Evolutionary conservation across 2,113 vertebrate species (phyloP).

Genomic region (Malurus cyaneus): DNA sequence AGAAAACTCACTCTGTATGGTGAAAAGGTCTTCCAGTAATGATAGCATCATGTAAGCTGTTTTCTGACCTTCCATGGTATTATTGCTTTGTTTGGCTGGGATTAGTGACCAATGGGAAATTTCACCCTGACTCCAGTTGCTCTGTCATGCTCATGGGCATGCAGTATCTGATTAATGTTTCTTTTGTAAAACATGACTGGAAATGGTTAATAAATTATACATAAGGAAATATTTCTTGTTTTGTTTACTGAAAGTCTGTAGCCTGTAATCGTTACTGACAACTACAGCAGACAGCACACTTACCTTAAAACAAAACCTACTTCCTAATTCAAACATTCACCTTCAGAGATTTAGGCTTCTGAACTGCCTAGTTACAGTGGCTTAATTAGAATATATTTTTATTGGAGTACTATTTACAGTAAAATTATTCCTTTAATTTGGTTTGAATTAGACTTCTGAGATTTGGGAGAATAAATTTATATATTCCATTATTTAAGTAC

Average conservation of each 20-base stretch:
- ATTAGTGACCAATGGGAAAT: slow-evolving; percentile 37
- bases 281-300: background rate
- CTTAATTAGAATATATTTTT: slow-evolving; percentile 41
- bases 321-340: background rate
- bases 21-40: background rate
- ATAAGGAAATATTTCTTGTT: slow-evolving; percentile 30
- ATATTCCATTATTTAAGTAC: background rate
- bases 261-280: background rate
- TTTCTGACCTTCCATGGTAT: slow-evolving; percentile 33
- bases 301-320: background rate
- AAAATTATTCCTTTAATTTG: slow-evolving; percentile 34
- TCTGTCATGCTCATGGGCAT: slow-evolving; percentile 4
- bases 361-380: background rate
- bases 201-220: slow-evolving; percentile 67
- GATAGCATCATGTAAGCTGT: background rate
- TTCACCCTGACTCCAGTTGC: background rate
- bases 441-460: background rate
- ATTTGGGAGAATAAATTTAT: background rate
- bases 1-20: background rate
- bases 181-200: slow-evolving; percentile 33
- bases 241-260: slow-evolving; percentile 3
- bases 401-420: background rate
- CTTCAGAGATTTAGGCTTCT: background rate
- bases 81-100: slow-evolving; percentile 17
- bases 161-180: background rate